Evolutionary conservation across 2,888 invertebrate species (phyloP).

Genomic region (Dryadula phaetusa): DNA sequence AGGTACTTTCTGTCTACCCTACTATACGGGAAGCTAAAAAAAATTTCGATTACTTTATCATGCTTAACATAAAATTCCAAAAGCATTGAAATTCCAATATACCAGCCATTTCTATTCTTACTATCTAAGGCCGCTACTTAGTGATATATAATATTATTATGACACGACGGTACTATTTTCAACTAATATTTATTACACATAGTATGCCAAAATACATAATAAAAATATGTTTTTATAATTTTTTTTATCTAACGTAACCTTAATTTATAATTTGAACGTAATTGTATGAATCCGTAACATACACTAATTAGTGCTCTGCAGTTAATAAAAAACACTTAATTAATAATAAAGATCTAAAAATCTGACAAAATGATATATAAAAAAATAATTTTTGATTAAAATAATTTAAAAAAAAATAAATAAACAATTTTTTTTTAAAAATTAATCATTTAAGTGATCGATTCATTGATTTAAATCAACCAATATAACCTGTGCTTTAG

Average conservation of each 20-base stretch:
- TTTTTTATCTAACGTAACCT: background rate
- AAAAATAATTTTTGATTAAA: no score
- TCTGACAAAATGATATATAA: no score
- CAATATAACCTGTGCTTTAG: constrained; percentile 33
- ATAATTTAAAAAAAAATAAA: no score
- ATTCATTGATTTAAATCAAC: background rate
- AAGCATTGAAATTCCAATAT: constrained; percentile 3
- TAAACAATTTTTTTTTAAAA: no score
- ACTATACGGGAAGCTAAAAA: no score
- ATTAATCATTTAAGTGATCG: no score
- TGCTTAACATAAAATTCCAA: background rate
- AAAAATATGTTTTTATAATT: background rate
- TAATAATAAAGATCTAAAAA: no score
- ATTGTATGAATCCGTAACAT: background rate
- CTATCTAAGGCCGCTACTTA: background rate
- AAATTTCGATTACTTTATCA: no score
- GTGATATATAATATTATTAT: background rate
- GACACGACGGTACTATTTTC: background rate
- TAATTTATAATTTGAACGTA: background rate
- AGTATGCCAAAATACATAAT: background rate
- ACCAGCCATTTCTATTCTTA: background rate
- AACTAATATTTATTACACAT: background rate
- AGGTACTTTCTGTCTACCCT: no score
- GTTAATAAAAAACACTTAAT: no score
- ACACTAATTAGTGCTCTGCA: background rate